These are phyloP conservation scores for Esox lucius DNA, from an alignment of 2,797 vertebrate species.

Conservation along the genomic window DNA sequence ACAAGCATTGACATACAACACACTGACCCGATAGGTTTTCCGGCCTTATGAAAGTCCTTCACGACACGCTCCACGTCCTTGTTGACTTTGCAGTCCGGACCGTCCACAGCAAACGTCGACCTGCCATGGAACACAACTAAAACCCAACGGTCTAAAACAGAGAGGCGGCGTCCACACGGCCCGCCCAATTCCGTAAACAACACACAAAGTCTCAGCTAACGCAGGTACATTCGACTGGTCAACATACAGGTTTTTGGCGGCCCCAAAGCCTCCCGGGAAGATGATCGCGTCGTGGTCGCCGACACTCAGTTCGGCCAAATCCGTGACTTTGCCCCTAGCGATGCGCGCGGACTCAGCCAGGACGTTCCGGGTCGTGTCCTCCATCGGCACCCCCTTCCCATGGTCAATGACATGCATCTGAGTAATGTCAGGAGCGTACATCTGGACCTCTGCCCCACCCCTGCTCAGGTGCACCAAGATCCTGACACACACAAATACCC, in stretches of 20 bases:
- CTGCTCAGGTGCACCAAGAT: constrained; percentile 87
- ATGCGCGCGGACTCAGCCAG: constrained; percentile 83
- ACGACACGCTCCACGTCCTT: constrained; percentile 80
- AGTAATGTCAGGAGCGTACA: constrained; percentile 81
- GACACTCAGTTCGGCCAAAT: constrained; percentile 71
- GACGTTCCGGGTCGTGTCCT: constrained; percentile 79
- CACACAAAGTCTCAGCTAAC: neutral
- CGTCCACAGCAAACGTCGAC: constrained; percentile 83
- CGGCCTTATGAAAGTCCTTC: constrained; percentile 80
- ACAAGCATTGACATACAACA: neutral
- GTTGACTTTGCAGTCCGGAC: constrained; percentile 79
- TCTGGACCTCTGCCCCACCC: constrained; percentile 78
- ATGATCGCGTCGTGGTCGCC: constrained; percentile 80
- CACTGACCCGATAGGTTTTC: constrained; percentile 84
- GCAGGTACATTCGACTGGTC: neutral
- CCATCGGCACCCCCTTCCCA: constrained; percentile 76
- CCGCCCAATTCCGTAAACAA: neutral
- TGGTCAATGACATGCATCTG: constrained; percentile 89
- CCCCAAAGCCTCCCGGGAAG: constrained; percentile 86
- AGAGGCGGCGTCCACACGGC: neutral
- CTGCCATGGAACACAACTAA: constrained; percentile 53
- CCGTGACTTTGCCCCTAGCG: constrained; percentile 79
- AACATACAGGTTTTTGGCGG: constrained; percentile 86
- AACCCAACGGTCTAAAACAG: neutral
- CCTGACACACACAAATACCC: constrained; percentile 51